These are phyloP conservation scores for Siniperca scherzeri DNA, from an alignment of 2,797 vertebrate genomes.

Conservation along the genomic window DNA sequence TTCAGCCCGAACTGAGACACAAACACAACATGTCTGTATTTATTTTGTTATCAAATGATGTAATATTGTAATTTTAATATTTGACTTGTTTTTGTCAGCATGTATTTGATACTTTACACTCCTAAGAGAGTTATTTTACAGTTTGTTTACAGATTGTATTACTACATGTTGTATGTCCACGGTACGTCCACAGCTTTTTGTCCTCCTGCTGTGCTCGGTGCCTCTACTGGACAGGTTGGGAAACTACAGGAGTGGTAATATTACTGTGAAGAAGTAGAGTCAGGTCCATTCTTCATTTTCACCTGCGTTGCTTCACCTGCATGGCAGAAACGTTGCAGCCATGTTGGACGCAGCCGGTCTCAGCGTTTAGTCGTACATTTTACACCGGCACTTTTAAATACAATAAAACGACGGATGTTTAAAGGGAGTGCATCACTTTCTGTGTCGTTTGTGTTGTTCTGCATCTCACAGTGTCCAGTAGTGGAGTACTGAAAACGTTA, in stretches of 20 bases:
- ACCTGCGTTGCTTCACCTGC: neutral
- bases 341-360: constrained; percentile 1
- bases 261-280: neutral
- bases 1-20: neutral
- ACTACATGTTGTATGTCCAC: neutral
- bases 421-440: neutral
- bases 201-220: neutral
- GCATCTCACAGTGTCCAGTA: too few species aligned
- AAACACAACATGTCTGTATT: constrained; percentile 1
- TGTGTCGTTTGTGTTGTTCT: too few species aligned
- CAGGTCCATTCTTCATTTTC: neutral
- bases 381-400: constrained; percentile 20
- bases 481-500: too few species aligned
- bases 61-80: constrained; percentile 6
- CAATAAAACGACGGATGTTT: neutral
- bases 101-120: neutral
- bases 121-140: neutral
- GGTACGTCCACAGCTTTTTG: neutral
- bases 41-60: neutral
- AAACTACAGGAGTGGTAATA: neutral
- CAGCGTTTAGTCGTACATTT: neutral
- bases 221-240: neutral
- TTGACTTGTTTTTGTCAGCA: neutral
- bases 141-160: neutral
- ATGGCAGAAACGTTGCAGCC: neutral